A percentile compares a stretch with the other conserved stretches of the same genome.
Evolutionary conservation across 1,140 invertebrate species (phyloP).

Genomic region (Pachypsylla venusta): DNA sequence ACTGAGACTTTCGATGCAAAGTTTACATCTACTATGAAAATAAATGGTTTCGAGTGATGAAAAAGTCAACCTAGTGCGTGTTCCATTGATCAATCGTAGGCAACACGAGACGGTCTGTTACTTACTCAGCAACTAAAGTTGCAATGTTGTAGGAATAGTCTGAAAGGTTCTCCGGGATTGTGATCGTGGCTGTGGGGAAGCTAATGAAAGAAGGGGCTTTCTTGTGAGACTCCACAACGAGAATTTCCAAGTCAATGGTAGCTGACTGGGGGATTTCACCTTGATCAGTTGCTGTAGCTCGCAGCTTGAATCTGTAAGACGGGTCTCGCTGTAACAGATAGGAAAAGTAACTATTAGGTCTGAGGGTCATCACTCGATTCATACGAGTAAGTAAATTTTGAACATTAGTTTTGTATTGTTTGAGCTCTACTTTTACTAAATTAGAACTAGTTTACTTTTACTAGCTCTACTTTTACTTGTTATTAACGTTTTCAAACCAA

Average conservation of each 20-base stretch:
- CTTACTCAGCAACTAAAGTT: constrained; percentile 49
- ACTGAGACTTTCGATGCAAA: no score
- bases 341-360: constrained; percentile 14
- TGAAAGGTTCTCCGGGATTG: constrained; percentile 52
- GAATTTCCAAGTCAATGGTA: constrained; percentile 57
- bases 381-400: constrained; percentile 6
- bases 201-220: constrained; percentile 61
- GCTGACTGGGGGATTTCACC: constrained; percentile 44
- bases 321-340: constrained; percentile 39
- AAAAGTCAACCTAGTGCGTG: no score
- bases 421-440: no score
- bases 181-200: constrained; percentile 39
- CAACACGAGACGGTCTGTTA: no score
- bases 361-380: neutral
- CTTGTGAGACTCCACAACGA: constrained; percentile 72
- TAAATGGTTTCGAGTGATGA: no score
- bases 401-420: no score
- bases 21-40: no score
- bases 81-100: no score
- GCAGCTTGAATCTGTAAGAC: constrained; percentile 51
- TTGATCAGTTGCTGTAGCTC: constrained; percentile 58
- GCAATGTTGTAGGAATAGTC: constrained; percentile 51
- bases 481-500: no score
- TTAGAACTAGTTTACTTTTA: constrained; percentile 7
- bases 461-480: no score